Base-by-base conservation (phyloP, 2,797 vertebrate species). In the Xenentodon cancila region DNA sequence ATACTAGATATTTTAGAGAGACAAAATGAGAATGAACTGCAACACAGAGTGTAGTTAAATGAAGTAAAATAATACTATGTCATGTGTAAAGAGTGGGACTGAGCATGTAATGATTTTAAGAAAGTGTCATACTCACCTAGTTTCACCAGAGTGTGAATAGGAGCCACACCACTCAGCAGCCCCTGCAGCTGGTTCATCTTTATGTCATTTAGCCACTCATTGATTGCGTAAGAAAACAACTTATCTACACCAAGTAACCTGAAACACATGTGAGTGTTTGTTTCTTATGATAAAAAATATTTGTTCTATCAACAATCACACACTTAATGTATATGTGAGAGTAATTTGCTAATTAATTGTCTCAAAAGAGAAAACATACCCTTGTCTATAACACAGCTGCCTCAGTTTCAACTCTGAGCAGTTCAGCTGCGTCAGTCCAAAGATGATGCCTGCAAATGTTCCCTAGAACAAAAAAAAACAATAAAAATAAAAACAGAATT, bases 181-280 rank as follows among this genome's bases (percentile, higher is more conserved):
- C 98, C 98, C 3, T 97, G 98, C 6, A 99, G 92, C 84, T 99
- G 98, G 78, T 98, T 99, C 90, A 97, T 98, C 92, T 95, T 98
- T 71, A 99, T 98, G 90, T 99, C 98, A 58, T 93, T 97, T 22
- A 99, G 91, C 98, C 98, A 99, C 67, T 99, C 98, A 2, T 95
- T 95, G 77, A 99, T 93, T 53, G 96, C 97, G 76, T 99, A 99
- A 18, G 96, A 96, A 81, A 99, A 95, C 4, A 99, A 90, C 48
- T 97, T 99, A 88, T 99, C 98, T 78, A 99, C 94, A 77, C 98
- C 98, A 85, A 99, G 87, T 73, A 99, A 92, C 69, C 98, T 99
- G 78, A 63, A 91, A 76, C 13, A 79, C n/a, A 84, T 15, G 62
- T 7, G 57, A 32, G 4, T 27, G 15, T 71, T 52, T 66, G 13